Base-by-base conservation (phyloP, 2,797 vertebrate genomes). In the Tamandua tetradactyla region DNA sequence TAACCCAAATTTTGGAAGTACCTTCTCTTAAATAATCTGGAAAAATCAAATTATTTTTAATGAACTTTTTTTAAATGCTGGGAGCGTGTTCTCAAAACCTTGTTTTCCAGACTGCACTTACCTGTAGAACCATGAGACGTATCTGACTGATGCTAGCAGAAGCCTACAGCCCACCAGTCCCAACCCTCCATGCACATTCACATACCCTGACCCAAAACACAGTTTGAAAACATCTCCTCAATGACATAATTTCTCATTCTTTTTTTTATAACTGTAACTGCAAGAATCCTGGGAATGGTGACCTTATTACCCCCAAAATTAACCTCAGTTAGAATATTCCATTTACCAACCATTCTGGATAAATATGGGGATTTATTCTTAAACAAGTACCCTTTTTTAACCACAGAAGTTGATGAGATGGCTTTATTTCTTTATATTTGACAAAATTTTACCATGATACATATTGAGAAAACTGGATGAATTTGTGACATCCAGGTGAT, bases 31-130 rank as follows among this genome's bases (percentile, higher is more conserved):
- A 93, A 35, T 92, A 55, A 89, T 49, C 59, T 35, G 94, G 89
- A 91, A 93, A 89, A 92, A 81, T 3, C 40, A 11, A 78, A n/a
- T 69, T 86, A 71, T 52, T 80, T 83, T 62, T 76, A 20, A 90
- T 12, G 84, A 57, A 15, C 66, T 2, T 74, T 49, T 71, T 3
- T 74, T 49, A 69, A 30, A 37, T 1, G n/a, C 7, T 13, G 59
- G 44, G 15, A 27, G 23, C 17, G 18, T 71, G 40, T 66, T 55
- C 62, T 32, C 72, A 69, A 82, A 79, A 88, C 1, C 30, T 69
- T 89, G 75, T 59, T 64, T 66, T 64, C 68, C 59, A 90, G 74
- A 11, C 27, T 14, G 59, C 74, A 55, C 32, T 3, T 49, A 92
- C 32, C 17, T 9, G 15, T 2, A 47, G 27, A 61, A 79, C 6